phyloP scores from a whole-genome alignment of 1,140 invertebrate species.

The Nomia melanderi region DNA sequence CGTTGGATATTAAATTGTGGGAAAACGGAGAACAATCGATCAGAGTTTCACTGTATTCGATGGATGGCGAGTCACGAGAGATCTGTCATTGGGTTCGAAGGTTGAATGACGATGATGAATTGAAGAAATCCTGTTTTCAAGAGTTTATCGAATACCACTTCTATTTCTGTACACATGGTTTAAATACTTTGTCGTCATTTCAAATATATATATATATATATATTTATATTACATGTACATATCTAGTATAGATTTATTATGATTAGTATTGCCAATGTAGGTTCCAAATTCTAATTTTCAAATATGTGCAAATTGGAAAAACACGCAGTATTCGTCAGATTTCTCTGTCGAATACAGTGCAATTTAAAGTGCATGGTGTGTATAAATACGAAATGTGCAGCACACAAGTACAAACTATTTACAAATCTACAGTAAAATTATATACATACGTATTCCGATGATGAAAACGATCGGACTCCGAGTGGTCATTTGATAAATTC shows the following conservation, averaged over 20 bases:
- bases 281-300: too few species aligned
- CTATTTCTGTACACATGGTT: neutral
- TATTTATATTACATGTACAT: too few species aligned
- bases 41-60: neutral
- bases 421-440: constrained; percentile 59
- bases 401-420: constrained; percentile 55
- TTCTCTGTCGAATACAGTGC: constrained; percentile 11
- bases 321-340: too few species aligned
- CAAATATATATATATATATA: too few species aligned
- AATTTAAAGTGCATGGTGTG: constrained; percentile 41
- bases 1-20: neutral
- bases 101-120: constrained; percentile 8
- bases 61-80: neutral
- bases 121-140: constrained; percentile 3
- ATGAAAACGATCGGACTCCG: constrained; percentile 25
- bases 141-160: constrained; percentile 43
- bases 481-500: constrained; percentile 41
- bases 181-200: too few species aligned
- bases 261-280: too few species aligned
- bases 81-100: neutral
- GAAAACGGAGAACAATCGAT: constrained; percentile 8
- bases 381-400: constrained; percentile 46
- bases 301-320: too few species aligned
- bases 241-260: too few species aligned
- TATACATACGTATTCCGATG: constrained; percentile 24